phyloP scores from a whole-genome alignment of 2,113 vertebrate species.

The Aythya baeri region DNA sequence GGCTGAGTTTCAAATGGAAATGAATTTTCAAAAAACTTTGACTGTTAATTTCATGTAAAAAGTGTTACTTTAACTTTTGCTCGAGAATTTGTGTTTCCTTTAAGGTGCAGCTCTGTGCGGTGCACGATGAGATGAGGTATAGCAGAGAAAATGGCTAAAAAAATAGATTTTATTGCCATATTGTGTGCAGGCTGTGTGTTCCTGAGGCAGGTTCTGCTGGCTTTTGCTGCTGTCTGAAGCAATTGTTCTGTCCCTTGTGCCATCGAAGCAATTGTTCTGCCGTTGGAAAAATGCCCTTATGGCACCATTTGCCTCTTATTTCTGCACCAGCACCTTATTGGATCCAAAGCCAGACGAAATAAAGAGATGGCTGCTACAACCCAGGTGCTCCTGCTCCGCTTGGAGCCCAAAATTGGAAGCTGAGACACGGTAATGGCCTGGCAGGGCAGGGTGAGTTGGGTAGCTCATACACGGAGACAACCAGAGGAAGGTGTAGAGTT shows the following conservation, averaged over 20 bases:
- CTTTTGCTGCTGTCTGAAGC: background rate
- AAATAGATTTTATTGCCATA: background rate
- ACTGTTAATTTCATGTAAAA: background rate
- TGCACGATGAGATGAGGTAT: background rate
- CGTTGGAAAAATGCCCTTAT: background rate
- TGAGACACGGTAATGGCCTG: background rate
- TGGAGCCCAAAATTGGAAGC: conserved; percentile 22
- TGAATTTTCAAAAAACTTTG: background rate
- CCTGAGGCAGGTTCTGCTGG: background rate
- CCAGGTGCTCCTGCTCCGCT: background rate
- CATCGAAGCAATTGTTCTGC: background rate
- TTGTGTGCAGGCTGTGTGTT: background rate
- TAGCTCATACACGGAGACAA: background rate
- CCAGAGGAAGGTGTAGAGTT: background rate
- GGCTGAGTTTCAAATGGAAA: background rate
- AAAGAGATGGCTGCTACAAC: background rate
- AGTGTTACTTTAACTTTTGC: background rate
- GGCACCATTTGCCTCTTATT: background rate
- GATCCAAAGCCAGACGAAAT: background rate
- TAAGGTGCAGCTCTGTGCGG: background rate
- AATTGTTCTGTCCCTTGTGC: background rate
- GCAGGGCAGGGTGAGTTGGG: background rate
- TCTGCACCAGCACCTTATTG: background rate
- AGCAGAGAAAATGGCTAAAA: background rate
- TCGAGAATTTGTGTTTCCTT: background rate